Evolutionary conservation across 2,797 vertebrate species (phyloP).

Genomic region (Gallinago solitaria): DNA sequence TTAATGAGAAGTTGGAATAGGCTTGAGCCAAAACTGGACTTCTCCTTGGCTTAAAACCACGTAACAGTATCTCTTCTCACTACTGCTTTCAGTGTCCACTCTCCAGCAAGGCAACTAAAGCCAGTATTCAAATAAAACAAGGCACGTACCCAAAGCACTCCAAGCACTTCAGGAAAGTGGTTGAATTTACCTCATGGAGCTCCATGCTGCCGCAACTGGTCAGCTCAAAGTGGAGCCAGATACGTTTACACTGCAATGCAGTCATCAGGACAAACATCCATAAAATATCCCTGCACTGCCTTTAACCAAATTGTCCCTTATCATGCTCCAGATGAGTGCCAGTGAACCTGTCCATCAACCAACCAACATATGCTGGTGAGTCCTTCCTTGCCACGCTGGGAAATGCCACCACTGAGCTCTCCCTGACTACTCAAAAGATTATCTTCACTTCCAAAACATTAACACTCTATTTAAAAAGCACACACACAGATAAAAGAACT

Average conservation of each 20-base stretch:
- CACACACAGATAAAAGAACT: background rate
- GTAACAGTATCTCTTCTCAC: background rate
- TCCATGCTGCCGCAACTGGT: background rate
- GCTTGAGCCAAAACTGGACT: background rate
- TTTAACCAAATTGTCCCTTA: background rate
- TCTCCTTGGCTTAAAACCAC: background rate
- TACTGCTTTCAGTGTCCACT: background rate
- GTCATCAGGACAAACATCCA: background rate
- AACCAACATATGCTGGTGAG: background rate
- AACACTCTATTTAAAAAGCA: background rate
- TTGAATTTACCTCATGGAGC: background rate
- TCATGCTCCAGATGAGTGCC: background rate
- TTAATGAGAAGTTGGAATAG: background rate
- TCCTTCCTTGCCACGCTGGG: background rate
- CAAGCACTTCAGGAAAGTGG: background rate
- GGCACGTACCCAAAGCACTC: background rate
- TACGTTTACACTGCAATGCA: background rate
- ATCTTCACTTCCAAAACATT: background rate
- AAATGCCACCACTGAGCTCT: background rate
- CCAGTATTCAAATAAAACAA: background rate
- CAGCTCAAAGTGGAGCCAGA: background rate
- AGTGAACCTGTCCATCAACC: background rate
- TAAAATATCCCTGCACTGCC: background rate
- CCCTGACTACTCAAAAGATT: background rate
- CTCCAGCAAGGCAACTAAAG: background rate